Evolutionary conservation across 1,140 invertebrate genomes (phyloP), one percentile per base, ranked within the genome.

Genomic region (Cydia fagiglandana): DNA sequence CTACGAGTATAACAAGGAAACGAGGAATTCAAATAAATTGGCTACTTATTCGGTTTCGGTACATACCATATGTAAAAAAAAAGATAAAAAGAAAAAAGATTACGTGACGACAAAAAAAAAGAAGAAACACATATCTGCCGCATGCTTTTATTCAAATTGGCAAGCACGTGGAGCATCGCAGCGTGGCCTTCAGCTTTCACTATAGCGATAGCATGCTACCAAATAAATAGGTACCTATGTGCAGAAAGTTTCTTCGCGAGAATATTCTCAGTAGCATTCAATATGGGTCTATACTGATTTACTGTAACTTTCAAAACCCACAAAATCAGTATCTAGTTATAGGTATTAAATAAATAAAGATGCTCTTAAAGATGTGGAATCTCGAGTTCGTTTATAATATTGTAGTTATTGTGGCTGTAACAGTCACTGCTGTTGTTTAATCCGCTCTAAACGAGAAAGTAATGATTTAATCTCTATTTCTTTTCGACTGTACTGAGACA

Each of bases 141-240:
- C 7, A 70, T 7, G 66, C 38, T 70, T 38, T 70, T 45, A 70
- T 70, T 70, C n/a, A 70, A 17, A 70, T 70, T 17, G n/a, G 2
- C 34, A 30, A 34, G 66, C 66, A 17, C 66, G 20, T 68, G 73
- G 53, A 66, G 50, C 64, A 79, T 75, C 73, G 76, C 53, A 20
- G 74, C 12, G 76, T 64, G 80, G 80, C 80, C 78, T 79, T 78
- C 80, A 78, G 76, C 80, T 81, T 81, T 81, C 80, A 81, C 80
- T 81, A 76, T 79, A 78, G 78, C 80, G 15, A 20, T 17, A 47
- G 3, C n/a, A 56, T 17, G 3, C 53, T 56, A 17, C 53, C 53
- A 47, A 47, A 47, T 47, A 47, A 47, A 47, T 47, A 47, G 13
- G 13, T 47, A 47, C 1, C 12, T 47, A 47, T 47, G 45, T 15